These are phyloP conservation scores for human DNA, from an alignment of 2,113 vertebrate genomes.

Conservation along the genomic window DNA sequence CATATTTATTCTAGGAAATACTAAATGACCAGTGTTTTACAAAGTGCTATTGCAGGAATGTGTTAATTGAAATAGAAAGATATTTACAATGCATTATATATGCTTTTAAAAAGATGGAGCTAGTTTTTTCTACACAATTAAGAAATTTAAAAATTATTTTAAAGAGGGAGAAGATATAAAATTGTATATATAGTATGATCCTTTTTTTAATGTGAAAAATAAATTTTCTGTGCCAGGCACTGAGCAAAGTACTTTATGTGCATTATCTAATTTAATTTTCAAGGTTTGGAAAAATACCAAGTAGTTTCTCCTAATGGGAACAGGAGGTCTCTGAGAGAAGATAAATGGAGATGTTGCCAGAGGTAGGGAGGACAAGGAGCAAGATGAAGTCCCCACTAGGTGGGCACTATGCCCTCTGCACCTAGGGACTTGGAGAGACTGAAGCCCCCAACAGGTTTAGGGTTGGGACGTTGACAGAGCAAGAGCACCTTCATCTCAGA, in stretches of 20 bases:
- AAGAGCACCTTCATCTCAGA: no score
- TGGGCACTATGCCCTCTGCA: background rate
- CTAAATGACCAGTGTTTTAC: background rate
- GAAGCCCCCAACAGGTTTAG: background rate
- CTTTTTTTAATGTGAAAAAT: background rate
- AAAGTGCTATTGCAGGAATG: background rate
- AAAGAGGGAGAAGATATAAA: background rate
- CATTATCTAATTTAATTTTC: background rate
- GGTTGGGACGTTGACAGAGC: background rate
- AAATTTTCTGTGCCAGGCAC: background rate
- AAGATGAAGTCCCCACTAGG: background rate
- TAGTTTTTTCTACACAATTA: background rate
- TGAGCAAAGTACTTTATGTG: background rate
- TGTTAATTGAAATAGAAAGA: background rate
- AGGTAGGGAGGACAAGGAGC: background rate
- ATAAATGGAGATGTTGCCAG: background rate
- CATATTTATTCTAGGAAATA: background rate
- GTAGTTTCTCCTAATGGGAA: background rate
- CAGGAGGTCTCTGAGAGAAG: background rate
- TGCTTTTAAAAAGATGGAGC: background rate
- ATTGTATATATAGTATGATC: background rate
- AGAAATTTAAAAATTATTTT: background rate
- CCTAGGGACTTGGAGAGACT: background rate
- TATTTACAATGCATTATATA: background rate
- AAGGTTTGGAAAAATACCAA: background rate